A percentile compares a stretch with the other conserved stretches of the same genome.
phyloP scores from a whole-genome alignment of 2,797 vertebrate species.

The Prionace glauca region DNA sequence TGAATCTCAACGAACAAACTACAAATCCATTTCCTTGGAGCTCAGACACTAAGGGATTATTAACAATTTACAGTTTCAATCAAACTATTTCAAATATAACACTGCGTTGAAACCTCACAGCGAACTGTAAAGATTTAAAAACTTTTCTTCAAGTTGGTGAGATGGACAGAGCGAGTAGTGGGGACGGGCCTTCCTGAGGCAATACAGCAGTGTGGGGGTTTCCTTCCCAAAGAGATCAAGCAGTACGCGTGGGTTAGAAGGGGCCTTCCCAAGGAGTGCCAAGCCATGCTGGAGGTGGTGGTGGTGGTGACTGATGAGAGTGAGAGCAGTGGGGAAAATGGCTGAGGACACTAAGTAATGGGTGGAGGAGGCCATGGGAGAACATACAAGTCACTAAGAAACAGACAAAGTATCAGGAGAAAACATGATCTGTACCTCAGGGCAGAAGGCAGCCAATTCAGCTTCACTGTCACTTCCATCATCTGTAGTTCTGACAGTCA shows the following conservation, averaged over 20 bases:
- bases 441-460: constrained; percentile 92
- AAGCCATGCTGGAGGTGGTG: background rate
- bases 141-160: background rate
- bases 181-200: too few relatives aligned
- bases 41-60: background rate
- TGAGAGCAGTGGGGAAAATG: too few relatives aligned
- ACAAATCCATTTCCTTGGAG: background rate
- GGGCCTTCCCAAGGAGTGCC: background rate
- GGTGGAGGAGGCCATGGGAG: too few relatives aligned
- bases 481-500: constrained; percentile 54
- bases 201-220: too few relatives aligned
- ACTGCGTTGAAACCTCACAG: background rate
- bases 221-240: too few relatives aligned
- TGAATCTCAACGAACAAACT: background rate
- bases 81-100: background rate
- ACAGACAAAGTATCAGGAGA: background rate
- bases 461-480: constrained; percentile 87
- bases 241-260: too few relatives aligned
- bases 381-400: background rate
- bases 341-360: too few relatives aligned
- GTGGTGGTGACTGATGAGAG: too few relatives aligned
- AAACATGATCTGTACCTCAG: constrained; percentile 50
- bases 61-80: background rate
- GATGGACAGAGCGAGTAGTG: background rate
- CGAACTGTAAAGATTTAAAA: background rate